Base-by-base conservation (phyloP, 64 coral and sea anemone species). In the Astreopora myriophthalma region DNA sequence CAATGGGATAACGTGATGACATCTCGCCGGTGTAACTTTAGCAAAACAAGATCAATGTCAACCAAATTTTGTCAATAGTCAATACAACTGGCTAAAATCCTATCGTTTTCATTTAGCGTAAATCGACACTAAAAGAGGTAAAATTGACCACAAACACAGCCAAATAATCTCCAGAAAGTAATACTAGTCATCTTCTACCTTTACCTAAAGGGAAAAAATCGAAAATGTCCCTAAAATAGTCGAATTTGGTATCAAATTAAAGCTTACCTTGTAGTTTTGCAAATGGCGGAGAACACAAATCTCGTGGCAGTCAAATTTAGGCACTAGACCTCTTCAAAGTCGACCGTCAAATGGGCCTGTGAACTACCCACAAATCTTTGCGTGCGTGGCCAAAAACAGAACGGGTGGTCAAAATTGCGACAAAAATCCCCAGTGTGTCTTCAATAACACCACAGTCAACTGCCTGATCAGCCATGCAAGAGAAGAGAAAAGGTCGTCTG, bases 401-500 rank as follows among this genome's bases (percentile, higher is more conserved):
- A 23, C 19, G 38, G 73, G 73, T 75, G 73, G 73, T 75, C 73
- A 75, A 75, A 75, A 75, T 24, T 24, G n/a, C 34, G 34, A 22
- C 34, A 73, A 73, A 36, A 73, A 73, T 73, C 71, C 71, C 32
- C 32, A 73, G 71, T 73, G 71, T 73, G 32, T n/a, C n/a, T 69
- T 65, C 61, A 69, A 39, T 69, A 69, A 44, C 31, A 44, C 63
- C 63, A 23, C 83, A 86, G 83, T 86, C 83, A 86, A 68, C 63
- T 86, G 32, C 83, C 32, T 69, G 61, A 86, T 86, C 83, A 5
- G 61, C 83, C 63, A 86, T 86, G 34, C 61, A 86, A 69, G 83
- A 86, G 63, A 86, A 70, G 63, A 86, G 66, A 69, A 68, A 69
- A 44, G 63, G 83, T 69, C 34, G 83, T 44, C 61, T 48, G 67